Evolutionary conservation across 2,888 invertebrate species (phyloP).

Genomic region (Ceraclea dissimilis): DNA sequence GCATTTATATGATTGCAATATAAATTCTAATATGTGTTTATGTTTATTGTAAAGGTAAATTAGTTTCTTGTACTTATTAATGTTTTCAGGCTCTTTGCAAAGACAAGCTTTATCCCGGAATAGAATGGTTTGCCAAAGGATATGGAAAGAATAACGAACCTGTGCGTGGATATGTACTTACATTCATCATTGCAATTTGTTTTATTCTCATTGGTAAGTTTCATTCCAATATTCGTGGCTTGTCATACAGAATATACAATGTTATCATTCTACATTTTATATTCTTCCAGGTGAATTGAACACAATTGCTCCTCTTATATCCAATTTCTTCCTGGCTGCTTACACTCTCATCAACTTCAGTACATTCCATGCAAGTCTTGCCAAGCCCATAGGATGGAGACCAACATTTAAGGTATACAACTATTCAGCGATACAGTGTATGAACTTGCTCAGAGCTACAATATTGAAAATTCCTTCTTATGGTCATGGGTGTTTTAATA

Average conservation of each 20-base stretch:
- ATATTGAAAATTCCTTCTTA: too few relatives aligned
- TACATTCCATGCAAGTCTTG: slow-evolving; percentile 87
- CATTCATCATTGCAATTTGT: slow-evolving; percentile 79
- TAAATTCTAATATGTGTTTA: too few relatives aligned
- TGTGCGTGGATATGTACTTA: slow-evolving; percentile 84
- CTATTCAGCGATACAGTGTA: slow-evolving; percentile 6
- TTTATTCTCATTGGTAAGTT: slow-evolving; percentile 76
- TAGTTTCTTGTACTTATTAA: background rate
- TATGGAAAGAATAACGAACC: slow-evolving; percentile 78
- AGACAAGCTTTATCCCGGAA: slow-evolving; percentile 88
- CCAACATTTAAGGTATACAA: slow-evolving; percentile 79
- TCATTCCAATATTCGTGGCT: background rate
- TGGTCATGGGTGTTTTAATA: too few relatives aligned
- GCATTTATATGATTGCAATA: too few relatives aligned
- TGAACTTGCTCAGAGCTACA: too few relatives aligned
- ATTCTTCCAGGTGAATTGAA: slow-evolving; percentile 67
- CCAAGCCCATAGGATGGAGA: slow-evolving; percentile 82
- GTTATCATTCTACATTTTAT: background rate
- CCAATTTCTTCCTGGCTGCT: slow-evolving; percentile 90
- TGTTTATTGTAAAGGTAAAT: too few relatives aligned
- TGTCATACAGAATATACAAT: background rate
- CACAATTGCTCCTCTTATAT: slow-evolving; percentile 83
- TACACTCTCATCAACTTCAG: slow-evolving; percentile 92
- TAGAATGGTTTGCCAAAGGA: slow-evolving; percentile 83
- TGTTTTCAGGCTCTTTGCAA: slow-evolving; percentile 70